These are phyloP conservation scores for Loripinus fragilis DNA, from an alignment of 2,888 invertebrate species.

Conservation along the genomic window DNA sequence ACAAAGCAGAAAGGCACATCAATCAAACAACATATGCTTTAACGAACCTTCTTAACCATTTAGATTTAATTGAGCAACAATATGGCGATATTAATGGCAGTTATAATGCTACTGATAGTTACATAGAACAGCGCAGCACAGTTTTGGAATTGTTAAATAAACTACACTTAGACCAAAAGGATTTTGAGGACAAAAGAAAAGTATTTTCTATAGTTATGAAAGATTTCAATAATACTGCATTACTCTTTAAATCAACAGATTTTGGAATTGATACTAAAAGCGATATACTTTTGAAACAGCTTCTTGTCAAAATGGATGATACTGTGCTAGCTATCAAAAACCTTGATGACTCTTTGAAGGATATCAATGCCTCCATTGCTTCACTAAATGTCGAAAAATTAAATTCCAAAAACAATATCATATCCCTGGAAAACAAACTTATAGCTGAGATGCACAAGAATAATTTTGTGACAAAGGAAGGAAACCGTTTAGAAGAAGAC, in stretches of 20 bases:
- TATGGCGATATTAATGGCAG: conserved; percentile 38
- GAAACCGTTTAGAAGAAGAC: not conserved
- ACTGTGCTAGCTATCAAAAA: not conserved
- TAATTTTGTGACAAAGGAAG: not conserved
- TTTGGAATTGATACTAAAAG: not conserved
- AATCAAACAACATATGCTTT: not conserved
- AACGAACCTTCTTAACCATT: not conserved
- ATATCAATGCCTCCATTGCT: not conserved
- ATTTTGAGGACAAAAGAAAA: not conserved
- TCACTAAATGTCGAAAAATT: no score
- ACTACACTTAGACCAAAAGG: not conserved
- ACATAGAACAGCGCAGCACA: not conserved
- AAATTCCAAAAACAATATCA: not conserved
- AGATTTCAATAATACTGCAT: no score
- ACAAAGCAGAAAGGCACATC: not conserved
- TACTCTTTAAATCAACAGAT: not conserved
- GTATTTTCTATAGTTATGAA: not conserved
- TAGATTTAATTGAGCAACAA: conserved; percentile 8
- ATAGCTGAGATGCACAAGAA: not conserved
- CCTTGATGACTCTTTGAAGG: not conserved
- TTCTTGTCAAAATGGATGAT: not conserved
- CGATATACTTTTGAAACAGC: not conserved
- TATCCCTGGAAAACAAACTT: not conserved
- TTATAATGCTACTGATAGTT: not conserved
- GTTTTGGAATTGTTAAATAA: not conserved